A percentile compares a stretch with the other conserved stretches of the same genome.
These are phyloP conservation scores for Helicoverpa zea DNA, from an alignment of 1,140 invertebrate genomes.

Conservation along the genomic window DNA sequence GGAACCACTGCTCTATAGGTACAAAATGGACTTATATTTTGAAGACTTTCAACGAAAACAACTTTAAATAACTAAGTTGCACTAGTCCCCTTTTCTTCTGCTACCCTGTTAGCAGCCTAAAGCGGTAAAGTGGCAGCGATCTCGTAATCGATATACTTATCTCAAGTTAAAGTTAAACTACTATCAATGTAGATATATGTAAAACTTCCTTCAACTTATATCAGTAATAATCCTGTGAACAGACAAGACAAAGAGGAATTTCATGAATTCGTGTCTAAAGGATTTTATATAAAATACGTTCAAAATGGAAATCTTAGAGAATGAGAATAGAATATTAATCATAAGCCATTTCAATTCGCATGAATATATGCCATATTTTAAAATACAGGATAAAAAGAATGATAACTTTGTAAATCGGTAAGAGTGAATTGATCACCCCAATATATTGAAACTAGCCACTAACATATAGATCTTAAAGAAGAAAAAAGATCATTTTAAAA, in stretches of 20 bases:
- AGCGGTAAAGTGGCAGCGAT: constrained; percentile 15
- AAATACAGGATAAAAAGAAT: too few relatives aligned
- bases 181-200: constrained; percentile 3
- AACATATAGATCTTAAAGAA: neutral
- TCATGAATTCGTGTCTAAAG: neutral
- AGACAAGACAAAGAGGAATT: neutral
- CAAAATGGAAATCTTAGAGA: neutral
- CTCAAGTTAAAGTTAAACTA: neutral
- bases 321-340: too few relatives aligned
- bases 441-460: too few relatives aligned
- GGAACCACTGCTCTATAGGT: too few relatives aligned
- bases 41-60: too few relatives aligned
- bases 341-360: too few relatives aligned
- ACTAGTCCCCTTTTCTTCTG: neutral
- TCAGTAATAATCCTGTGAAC: neutral
- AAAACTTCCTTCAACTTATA: constrained; percentile 7
- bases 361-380: too few relatives aligned
- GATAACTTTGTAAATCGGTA: too few relatives aligned
- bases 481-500: neutral
- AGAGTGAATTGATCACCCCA: too few relatives aligned
- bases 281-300: neutral
- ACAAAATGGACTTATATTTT: too few relatives aligned
- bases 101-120: neutral
- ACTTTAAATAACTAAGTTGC: too few relatives aligned
- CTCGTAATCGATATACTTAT: constrained; percentile 34